Conservation (phyloP, 2,113 vertebrate genomes). For the Nanger granti region DNA sequence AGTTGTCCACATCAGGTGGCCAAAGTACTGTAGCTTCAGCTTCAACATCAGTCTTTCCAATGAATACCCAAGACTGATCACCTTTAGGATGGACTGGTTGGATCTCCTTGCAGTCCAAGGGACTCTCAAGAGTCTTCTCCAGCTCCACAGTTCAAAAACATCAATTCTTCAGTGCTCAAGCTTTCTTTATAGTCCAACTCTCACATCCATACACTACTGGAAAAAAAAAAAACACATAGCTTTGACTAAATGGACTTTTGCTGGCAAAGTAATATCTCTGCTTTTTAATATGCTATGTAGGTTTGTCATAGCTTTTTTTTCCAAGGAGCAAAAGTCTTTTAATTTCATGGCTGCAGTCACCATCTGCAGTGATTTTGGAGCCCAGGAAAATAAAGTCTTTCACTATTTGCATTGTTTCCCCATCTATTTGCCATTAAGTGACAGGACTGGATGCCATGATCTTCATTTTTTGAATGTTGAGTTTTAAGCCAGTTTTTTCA, state of each 20-base stretch:
- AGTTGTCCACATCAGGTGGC: not conserved
- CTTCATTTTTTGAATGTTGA: not conserved
- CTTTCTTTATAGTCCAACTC: not conserved
- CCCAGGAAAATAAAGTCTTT: not conserved
- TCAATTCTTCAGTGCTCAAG: rapidly evolving
- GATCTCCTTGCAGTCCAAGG: not conserved
- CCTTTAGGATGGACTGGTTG: not conserved
- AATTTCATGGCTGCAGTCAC: not conserved
- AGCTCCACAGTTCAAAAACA: not conserved
- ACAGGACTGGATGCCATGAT: not conserved
- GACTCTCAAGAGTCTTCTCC: not conserved
- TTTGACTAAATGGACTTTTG: not conserved
- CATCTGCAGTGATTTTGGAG: not conserved
- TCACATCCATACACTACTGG: not conserved
- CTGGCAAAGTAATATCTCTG: not conserved
- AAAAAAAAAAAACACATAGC: not conserved
- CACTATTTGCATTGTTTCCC: not conserved
- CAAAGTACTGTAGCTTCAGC: not conserved
- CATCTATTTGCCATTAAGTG: not conserved
- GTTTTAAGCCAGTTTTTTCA: not conserved
- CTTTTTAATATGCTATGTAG: not conserved
- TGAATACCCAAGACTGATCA: not conserved
- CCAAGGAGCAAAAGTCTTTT: not conserved
- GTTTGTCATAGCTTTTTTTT: not conserved
- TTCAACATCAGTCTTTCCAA: not conserved